Percentiles rank a stretch among this genome's conserved stretches.
phyloP scores from a whole-genome alignment of 2,113 vertebrate species.

The Bombycilla garrulus region DNA sequence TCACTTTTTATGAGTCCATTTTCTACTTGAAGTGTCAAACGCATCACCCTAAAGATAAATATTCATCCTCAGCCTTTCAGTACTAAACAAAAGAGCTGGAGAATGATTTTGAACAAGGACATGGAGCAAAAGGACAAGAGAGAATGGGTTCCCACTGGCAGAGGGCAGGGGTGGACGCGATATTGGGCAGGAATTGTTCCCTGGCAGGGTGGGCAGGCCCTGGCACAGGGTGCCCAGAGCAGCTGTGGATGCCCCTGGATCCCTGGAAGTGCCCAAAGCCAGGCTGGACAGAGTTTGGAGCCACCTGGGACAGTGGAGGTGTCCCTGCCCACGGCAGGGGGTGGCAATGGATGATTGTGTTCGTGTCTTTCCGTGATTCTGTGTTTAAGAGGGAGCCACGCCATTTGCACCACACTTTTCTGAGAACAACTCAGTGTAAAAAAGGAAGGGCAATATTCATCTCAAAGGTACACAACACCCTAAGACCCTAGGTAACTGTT shows the following conservation, averaged over 20 bases:
- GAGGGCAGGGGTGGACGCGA: background rate
- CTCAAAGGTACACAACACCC: background rate
- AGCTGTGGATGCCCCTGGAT: background rate
- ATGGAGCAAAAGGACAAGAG: background rate
- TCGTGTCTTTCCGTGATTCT: background rate
- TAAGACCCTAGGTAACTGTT: background rate
- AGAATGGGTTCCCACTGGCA: background rate
- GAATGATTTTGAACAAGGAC: background rate
- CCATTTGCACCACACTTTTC: background rate
- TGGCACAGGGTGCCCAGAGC: background rate
- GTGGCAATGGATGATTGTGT: rapidly evolving
- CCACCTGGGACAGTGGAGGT: rapidly evolving
- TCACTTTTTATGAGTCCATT: background rate
- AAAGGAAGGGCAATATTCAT: background rate
- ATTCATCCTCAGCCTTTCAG: background rate
- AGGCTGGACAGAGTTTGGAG: background rate
- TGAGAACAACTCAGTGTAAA: background rate
- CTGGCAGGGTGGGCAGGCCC: background rate
- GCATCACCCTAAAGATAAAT: background rate
- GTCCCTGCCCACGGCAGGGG: background rate
- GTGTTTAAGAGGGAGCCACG: background rate
- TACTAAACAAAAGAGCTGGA: background rate
- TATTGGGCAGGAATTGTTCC: background rate
- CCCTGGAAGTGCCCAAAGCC: background rate
- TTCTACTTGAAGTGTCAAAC: background rate